A percentile compares a stretch with the other conserved stretches of the same genome.
Evolutionary conservation across 2,113 vertebrate species (phyloP).

Genomic region (Pholis gunnellus): DNA sequence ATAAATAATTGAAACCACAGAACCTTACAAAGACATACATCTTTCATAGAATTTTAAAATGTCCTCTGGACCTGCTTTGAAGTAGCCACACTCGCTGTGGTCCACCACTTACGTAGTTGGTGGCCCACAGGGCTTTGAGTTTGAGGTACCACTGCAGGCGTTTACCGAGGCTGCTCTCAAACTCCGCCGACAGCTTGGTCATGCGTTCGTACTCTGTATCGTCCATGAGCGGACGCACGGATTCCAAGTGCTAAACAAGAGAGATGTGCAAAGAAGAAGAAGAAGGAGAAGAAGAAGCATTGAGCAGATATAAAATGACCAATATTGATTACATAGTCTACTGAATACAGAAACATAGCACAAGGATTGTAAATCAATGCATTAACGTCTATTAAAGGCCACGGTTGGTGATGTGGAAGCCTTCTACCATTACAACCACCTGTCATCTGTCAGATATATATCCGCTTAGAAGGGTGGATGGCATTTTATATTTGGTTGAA

Average conservation of each 20-base stretch:
- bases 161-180: constrained; percentile 86
- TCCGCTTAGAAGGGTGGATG: background rate
- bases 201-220: constrained; percentile 82
- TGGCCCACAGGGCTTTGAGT: constrained; percentile 90
- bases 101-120: constrained; percentile 91
- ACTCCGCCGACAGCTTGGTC: constrained; percentile 83
- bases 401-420: background rate
- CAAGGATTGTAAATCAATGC: background rate
- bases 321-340: background rate
- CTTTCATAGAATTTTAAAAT: constrained; percentile 61
- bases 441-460: background rate
- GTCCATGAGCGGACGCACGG: constrained; percentile 85
- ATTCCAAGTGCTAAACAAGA: constrained; percentile 87
- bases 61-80: constrained; percentile 1
- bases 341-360: background rate
- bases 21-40: constrained; percentile 42
- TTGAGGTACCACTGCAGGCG: constrained; percentile 91
- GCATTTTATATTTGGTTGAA: background rate
- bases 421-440: background rate
- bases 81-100: background rate
- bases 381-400: background rate
- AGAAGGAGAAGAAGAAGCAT: background rate
- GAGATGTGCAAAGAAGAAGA: background rate
- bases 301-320: background rate
- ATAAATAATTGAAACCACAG: constrained; percentile 65